These are phyloP conservation scores for Scarus forsteni DNA, from an alignment of 2,797 vertebrate species.

Conservation along the genomic window DNA sequence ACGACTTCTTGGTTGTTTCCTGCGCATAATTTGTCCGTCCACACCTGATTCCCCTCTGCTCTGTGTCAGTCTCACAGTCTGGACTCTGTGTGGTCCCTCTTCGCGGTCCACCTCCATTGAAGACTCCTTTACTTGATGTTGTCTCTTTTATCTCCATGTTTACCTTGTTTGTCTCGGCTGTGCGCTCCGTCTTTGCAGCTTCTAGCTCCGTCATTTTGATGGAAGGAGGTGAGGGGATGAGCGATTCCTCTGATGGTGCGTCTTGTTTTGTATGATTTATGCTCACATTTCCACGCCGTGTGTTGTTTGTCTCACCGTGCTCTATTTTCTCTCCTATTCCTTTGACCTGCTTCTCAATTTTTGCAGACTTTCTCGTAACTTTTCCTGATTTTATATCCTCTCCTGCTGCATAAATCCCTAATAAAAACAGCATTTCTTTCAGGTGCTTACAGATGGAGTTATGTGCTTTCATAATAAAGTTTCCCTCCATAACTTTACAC, in stretches of 20 bases:
- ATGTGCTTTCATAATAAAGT: conserved; percentile 2
- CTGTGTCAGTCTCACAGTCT: not conserved
- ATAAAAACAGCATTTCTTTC: not conserved
- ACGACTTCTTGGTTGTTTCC: not conserved
- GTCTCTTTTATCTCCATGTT: conserved; percentile 18
- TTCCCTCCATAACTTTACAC: not conserved
- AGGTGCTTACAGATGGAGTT: conserved; percentile 18
- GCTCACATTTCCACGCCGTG: not conserved
- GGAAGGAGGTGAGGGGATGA: not conserved
- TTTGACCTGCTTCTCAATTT: not conserved
- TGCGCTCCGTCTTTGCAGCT: not conserved
- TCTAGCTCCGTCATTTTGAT: not conserved
- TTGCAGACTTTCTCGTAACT: not conserved
- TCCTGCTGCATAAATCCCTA: conserved; percentile 5
- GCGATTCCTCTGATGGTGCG: conserved; percentile 19
- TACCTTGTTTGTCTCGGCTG: not conserved
- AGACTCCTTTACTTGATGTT: not conserved
- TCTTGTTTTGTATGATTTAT: conserved; percentile 13
- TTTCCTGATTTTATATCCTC: conserved; percentile 16
- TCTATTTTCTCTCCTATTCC: not conserved
- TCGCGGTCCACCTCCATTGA: not conserved
- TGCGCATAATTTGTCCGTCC: not conserved
- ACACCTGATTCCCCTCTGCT: not conserved
- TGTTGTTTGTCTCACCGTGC: not conserved
- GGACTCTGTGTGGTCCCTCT: not conserved